Percentiles rank a stretch among this genome's conserved stretches.
Conservation (phyloP, 2,888 invertebrate genomes). For the Geotrupes spiniger region DNA sequence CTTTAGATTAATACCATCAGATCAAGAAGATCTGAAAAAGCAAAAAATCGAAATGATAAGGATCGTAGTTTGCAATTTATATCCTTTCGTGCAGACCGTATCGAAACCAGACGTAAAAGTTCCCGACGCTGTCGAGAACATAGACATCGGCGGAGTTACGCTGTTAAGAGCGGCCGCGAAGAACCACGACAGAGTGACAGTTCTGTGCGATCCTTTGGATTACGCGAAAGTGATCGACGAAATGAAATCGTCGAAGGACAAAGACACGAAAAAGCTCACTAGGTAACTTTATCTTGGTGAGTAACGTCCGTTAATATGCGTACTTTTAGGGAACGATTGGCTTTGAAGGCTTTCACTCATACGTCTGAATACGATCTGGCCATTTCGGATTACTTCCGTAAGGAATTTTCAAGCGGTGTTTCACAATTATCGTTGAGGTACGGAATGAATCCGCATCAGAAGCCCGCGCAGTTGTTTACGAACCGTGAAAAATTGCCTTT, state of each 20-base stretch:
- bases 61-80: conserved; percentile 94
- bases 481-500: conserved; percentile 76
- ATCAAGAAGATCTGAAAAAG: conserved; percentile 75
- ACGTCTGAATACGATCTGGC: conserved; percentile 93
- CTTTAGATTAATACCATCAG: conserved; percentile 67
- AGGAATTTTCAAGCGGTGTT: conserved; percentile 74
- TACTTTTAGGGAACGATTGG: conserved; percentile 75
- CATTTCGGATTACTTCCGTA: conserved; percentile 93
- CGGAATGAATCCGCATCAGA: conserved; percentile 98
- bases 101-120: conserved; percentile 76
- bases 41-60: conserved; percentile 79
- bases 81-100: conserved; percentile 90
- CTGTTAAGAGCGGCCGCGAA: conserved; percentile 94
- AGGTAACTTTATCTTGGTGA: conserved; percentile 53
- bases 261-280: conserved; percentile 70
- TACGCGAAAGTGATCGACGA: conserved; percentile 75
- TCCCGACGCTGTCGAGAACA: conserved; percentile 91
- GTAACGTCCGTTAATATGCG: too few species aligned
- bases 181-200: conserved; percentile 91
- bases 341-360: conserved; percentile 93
- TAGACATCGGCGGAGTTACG: conserved; percentile 97
- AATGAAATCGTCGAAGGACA: conserved; percentile 59
- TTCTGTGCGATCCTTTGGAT: conserved; percentile 88
- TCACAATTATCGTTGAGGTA: conserved; percentile 86
- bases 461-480: conserved; percentile 90